Evolutionary conservation across 2,113 vertebrate species (phyloP).

Genomic region (Sphaerodactylus townsendi): DNA sequence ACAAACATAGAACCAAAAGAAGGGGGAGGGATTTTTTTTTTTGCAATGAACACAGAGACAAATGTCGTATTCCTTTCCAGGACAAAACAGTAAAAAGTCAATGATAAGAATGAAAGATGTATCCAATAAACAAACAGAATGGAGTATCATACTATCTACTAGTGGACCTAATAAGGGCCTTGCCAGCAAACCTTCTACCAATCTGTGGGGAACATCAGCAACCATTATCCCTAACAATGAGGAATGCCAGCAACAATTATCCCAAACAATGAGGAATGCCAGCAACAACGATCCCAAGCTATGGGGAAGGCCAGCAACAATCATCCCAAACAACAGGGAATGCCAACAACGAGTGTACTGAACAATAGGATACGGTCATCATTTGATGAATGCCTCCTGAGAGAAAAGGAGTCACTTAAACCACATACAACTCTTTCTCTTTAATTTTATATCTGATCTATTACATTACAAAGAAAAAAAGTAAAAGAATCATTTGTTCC

Average conservation of each 20-base stretch:
- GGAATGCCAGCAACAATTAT: rapidly evolving
- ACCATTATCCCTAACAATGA: background rate
- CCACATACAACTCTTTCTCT: slow-evolving; percentile 19
- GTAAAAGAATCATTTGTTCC: slow-evolving; percentile 23
- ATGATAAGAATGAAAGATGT: too few relatives aligned
- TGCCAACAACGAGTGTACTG: background rate
- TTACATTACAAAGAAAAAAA: slow-evolving; percentile 1
- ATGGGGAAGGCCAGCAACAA: background rate
- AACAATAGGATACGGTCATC: background rate
- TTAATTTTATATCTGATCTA: background rate
- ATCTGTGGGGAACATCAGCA: too few relatives aligned
- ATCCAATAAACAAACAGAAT: too few relatives aligned
- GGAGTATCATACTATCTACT: background rate
- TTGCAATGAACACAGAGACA: too few relatives aligned
- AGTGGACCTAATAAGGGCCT: background rate
- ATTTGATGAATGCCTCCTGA: slow-evolving; percentile 16
- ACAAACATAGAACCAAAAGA: too few relatives aligned
- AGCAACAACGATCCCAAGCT: too few relatives aligned
- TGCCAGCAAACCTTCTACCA: background rate
- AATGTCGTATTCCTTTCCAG: too few relatives aligned
- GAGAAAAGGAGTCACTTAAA: slow-evolving; percentile 9
- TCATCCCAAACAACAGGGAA: background rate
- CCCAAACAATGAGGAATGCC: background rate
- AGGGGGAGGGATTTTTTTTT: too few relatives aligned
- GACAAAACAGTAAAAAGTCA: too few relatives aligned